These are phyloP conservation scores for Loripinus fragilis DNA, from an alignment of 2,888 invertebrate genomes.

Conservation along the genomic window DNA sequence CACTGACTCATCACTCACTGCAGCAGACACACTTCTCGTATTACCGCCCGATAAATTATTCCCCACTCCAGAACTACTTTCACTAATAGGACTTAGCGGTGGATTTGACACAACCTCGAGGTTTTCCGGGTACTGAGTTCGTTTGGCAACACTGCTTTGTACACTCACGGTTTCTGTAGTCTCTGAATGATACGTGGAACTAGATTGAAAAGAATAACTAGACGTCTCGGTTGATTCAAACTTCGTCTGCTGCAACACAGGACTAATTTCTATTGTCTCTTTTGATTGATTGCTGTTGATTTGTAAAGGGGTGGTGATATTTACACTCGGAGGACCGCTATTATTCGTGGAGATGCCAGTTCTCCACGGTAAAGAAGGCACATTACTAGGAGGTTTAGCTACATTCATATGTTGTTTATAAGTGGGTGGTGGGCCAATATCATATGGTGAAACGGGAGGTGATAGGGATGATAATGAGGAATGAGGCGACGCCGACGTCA, in stretches of 20 bases:
- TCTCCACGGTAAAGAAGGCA: slow-evolving; percentile 22
- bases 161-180: neutral
- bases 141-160: slow-evolving; percentile 45
- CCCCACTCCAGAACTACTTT: slow-evolving; percentile 82
- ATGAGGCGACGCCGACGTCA: slow-evolving; percentile 63
- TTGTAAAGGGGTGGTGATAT: slow-evolving; percentile 45
- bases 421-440: slow-evolving; percentile 86
- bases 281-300: slow-evolving; percentile 63
- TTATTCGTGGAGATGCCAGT: slow-evolving; percentile 5
- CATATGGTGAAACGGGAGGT: slow-evolving; percentile 90
- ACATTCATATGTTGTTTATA: slow-evolving; percentile 86
- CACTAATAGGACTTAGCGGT: slow-evolving; percentile 83
- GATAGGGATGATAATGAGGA: slow-evolving; percentile 87
- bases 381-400: slow-evolving; percentile 42
- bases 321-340: slow-evolving; percentile 38
- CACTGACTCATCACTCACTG: slow-evolving; percentile 98
- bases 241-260: slow-evolving; percentile 27
- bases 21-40: slow-evolving; percentile 90
- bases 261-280: slow-evolving; percentile 39
- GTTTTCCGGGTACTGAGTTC: slow-evolving; percentile 58
- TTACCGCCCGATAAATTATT: slow-evolving; percentile 74
- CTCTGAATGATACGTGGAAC: slow-evolving; percentile 13
- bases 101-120: slow-evolving; percentile 62
- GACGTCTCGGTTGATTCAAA: slow-evolving; percentile 12
- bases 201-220: slow-evolving; percentile 17